Base-by-base conservation (phyloP, 2,797 vertebrate genomes). In the Staurois parvus region DNA sequence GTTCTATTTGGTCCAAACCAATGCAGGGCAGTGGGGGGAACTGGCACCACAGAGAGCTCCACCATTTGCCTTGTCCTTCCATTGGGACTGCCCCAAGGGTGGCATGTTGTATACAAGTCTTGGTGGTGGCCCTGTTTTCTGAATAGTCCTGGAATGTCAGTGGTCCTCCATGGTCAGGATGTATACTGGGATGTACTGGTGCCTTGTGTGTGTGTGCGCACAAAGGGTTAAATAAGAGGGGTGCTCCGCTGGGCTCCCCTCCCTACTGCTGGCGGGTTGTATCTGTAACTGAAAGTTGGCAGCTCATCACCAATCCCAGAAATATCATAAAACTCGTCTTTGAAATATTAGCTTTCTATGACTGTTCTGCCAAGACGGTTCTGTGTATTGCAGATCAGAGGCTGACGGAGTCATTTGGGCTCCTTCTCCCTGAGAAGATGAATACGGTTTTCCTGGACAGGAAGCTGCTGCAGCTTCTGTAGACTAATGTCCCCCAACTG, bases 341-440 rank as follows among this genome's bases (percentile, higher is more conserved):
- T 84, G 80, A 76, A 88, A 70, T 80, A 52, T 77, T 72, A 72
- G 12, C 32, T 48, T 15, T 12, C 0, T 11, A 0, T 12, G 0
- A 78, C 5, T 85, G 1, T 81, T 83, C 84, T 76, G 88, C 88
- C 85, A 48, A 1, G 34, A 19, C 56, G 70, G 70, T 85, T 68
- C 80, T 72, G 0, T 79, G 84, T 75, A 86, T 76, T 34, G 34
- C 48, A 87, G 89, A 81, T 84, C 75, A 79, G 77, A 83, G 87
- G 48, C 88, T 89, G 89, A 84, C 88, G 64, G 84, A 83, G 12
- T 67, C 77, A n/a, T n/a, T n/a, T n/a, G n/a, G n/a, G n/a, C n/a
- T n/a, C n/a, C 40, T 68, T 26, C 72, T 76, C 68, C 24, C 42
- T 48, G 69, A 77, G 82, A 66, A 52, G 42, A n/a, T 17, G 40